phyloP scores from a whole-genome alignment of 2,888 invertebrate species.

The Drosophila hamatofila region DNA sequence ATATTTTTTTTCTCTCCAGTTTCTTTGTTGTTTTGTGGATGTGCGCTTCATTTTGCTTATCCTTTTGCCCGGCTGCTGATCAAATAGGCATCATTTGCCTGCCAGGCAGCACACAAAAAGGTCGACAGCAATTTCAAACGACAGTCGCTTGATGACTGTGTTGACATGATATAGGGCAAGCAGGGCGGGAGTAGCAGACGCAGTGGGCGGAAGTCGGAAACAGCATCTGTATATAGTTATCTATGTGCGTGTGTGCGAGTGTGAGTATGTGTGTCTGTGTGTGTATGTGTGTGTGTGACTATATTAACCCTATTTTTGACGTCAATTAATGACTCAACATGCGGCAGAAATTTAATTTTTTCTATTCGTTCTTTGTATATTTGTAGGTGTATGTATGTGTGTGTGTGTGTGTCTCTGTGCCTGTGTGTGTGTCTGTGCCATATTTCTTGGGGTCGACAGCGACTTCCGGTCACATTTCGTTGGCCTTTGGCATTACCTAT shows the following conservation, averaged over 20 bases:
- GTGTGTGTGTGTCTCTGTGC: background rate
- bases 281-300: slow-evolving; percentile 27
- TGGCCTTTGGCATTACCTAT: slow-evolving; percentile 64
- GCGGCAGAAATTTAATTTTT: slow-evolving; percentile 48
- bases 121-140: slow-evolving; percentile 77
- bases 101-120: slow-evolving; percentile 67
- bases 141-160: slow-evolving; percentile 79
- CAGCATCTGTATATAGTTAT: slow-evolving; percentile 46
- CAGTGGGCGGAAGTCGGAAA: slow-evolving; percentile 3
- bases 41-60: slow-evolving; percentile 70
- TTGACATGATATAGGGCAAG: slow-evolving; percentile 64
- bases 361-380: slow-evolving; percentile 1
- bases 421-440: slow-evolving; percentile 24
- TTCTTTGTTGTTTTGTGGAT: slow-evolving; percentile 38
- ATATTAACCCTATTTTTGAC: slow-evolving; percentile 80
- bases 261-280: slow-evolving; percentile 10
- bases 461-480: slow-evolving; percentile 69
- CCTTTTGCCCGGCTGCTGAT: slow-evolving; percentile 75
- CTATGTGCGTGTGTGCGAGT: slow-evolving; percentile 13
- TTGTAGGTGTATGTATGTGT: background rate
- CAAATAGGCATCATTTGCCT: slow-evolving; percentile 82
- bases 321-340: slow-evolving; percentile 72
- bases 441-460: slow-evolving; percentile 61
- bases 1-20: slow-evolving; percentile 10
- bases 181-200: too few relatives aligned